Base-by-base conservation (phyloP, 2,113 vertebrate species). In the Probosciger aterrimus region DNA sequence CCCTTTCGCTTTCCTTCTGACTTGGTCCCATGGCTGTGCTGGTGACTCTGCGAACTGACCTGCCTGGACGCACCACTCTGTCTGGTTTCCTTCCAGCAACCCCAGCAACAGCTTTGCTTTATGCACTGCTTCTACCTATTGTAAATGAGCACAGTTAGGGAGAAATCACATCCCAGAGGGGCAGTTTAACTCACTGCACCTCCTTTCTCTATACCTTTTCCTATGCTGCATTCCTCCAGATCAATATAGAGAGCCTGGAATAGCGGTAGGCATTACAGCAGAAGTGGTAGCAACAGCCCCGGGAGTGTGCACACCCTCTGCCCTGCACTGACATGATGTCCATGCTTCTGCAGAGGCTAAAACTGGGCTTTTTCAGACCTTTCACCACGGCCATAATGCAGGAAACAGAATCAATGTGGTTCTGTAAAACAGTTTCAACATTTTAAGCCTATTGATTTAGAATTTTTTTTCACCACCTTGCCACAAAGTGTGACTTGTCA, bases 1-100 rank as follows among this genome's bases (percentile, higher is more conserved):
- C 12, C 9, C 30, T 60, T 70, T 69, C 1, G 0, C 35, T 20
- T 65, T 90, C 44, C 27, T 78, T 31, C 64, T 55, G 74, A 71
- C 65, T 78, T 15, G 6, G 30, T 69, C 44, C 47, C 57, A 28
- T 13, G 52, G 68, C 55, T 79, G 46, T 85, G 59, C 71, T 0
- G 0, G 20, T 44, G 28, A 31, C 31, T 8, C 2, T 31, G 62
- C 0, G 0, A 39, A 20, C 37, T 7, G 68, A 75, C 50, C 53
- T 39, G 19, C 37, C 30, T 7, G 7, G 41, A 28, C 62, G 33
- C 7, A 3, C 8, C 0, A 3, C 60, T 47, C 39, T 1, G 0
- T 44, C 33, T 2, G 1, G 23, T 65, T 69, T 55, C 33, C 18
- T 49, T 78, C 33, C 52, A 35, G 70, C 35, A 62, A 47, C 39